These are phyloP conservation scores for Misgurnus mizolepis DNA, from an alignment of 2,113 vertebrate genomes.

Conservation along the genomic window DNA sequence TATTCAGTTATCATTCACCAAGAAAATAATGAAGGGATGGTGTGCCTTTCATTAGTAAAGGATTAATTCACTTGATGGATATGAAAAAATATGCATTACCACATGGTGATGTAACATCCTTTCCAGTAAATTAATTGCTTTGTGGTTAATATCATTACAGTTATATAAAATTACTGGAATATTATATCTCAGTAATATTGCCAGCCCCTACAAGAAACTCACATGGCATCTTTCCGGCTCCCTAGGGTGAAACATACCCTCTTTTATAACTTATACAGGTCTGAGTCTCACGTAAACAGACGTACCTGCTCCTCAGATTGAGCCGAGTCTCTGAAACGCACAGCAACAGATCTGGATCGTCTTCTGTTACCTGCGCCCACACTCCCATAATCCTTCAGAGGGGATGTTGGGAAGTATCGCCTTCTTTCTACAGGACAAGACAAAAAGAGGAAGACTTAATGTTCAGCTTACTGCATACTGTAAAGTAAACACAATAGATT, in stretches of 20 bases:
- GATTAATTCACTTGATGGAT: no score
- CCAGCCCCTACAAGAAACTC: no score
- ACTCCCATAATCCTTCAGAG: slow-evolving; percentile 77
- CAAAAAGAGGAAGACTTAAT: slow-evolving; percentile 28
- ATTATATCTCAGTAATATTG: no score
- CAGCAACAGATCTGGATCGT: slow-evolving; percentile 78
- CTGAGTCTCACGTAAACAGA: neutral
- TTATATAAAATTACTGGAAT: no score
- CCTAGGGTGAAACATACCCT: neutral
- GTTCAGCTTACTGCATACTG: neutral
- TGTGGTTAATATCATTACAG: no score
- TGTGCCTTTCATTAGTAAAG: no score
- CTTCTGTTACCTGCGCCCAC: slow-evolving; percentile 64
- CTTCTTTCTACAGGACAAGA: slow-evolving; percentile 70
- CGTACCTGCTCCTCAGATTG: slow-evolving; percentile 76
- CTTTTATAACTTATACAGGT: neutral
- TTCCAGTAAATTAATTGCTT: no score
- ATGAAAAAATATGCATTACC: no score
- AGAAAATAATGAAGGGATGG: no score
- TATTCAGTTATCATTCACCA: no score
- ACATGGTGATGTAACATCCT: no score
- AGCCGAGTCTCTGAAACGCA: slow-evolving; percentile 78
- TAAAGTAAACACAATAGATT: neutral
- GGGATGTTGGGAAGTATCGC: slow-evolving; percentile 82
- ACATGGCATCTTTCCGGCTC: neutral